phyloP scores from a whole-genome alignment of 2,113 vertebrate species.

The Mastomys coucha region DNA sequence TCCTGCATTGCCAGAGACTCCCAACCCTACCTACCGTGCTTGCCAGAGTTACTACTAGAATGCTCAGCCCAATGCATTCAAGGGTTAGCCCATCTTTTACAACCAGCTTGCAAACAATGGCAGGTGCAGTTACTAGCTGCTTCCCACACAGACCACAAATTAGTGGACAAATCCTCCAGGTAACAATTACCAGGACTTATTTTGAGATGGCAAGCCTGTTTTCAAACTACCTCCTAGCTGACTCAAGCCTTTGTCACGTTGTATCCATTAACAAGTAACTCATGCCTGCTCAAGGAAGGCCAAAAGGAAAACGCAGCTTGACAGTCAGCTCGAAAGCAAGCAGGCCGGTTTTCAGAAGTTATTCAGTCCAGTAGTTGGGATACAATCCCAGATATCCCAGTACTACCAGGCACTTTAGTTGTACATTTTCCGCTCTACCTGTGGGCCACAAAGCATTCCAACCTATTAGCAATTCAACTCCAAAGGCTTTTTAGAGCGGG shows the following conservation, averaged over 20 bases:
- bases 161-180: background rate
- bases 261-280: background rate
- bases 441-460: background rate
- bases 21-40: background rate
- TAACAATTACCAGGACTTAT: background rate
- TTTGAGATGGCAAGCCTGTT: slow-evolving; percentile 21
- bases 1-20: background rate
- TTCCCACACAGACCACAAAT: background rate
- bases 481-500: background rate
- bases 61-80: background rate
- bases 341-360: background rate
- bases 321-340: background rate
- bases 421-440: background rate
- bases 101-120: slow-evolving; percentile 52
- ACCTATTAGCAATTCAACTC: background rate
- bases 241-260: background rate
- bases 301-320: background rate
- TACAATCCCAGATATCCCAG: background rate
- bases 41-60: background rate
- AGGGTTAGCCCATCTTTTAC: slow-evolving; percentile 49
- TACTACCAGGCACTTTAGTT: background rate
- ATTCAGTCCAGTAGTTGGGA: background rate
- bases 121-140: slow-evolving; percentile 16
- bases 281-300: background rate
- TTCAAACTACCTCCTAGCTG: background rate